These are phyloP conservation scores for Leptodirus hochenwartii DNA, from an alignment of 2,888 invertebrate species.

Conservation along the genomic window DNA sequence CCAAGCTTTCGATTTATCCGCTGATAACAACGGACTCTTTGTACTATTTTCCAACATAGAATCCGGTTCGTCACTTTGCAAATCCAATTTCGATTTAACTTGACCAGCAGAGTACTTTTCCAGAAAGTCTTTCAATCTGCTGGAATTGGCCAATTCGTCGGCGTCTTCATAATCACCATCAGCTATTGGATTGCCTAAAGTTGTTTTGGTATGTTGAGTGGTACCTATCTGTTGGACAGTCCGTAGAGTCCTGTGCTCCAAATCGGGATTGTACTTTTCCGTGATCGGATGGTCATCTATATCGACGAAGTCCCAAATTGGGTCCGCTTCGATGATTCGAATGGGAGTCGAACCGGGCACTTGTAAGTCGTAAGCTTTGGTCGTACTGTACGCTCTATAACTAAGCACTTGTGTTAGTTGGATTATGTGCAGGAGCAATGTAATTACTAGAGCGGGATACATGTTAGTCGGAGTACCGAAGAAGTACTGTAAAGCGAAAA, in stretches of 20 bases:
- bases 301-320: conserved; percentile 10
- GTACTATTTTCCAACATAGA: not conserved
- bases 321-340: conserved; percentile 34
- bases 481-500: too few species aligned
- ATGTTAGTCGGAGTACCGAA: too few species aligned
- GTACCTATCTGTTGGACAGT: too few species aligned
- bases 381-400: too few species aligned
- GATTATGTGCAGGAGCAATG: too few species aligned
- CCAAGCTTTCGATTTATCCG: conserved; percentile 31
- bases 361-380: conserved; percentile 34
- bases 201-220: conserved; percentile 7
- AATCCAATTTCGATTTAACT: too few species aligned
- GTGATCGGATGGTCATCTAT: conserved; percentile 3
- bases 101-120: conserved; percentile 41
- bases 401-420: too few species aligned
- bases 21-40: conserved; percentile 5
- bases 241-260: conserved; percentile 9
- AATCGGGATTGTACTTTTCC: conserved; percentile 2
- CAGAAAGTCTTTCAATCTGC: conserved; percentile 40
- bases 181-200: conserved; percentile 10
- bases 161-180: conserved; percentile 17
- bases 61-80: too few species aligned
- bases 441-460: too few species aligned
- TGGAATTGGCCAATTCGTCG: conserved; percentile 25
- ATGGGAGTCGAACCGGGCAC: conserved; percentile 37